Evolutionary conservation across 2,797 vertebrate species (phyloP).

Genomic region (Syndactyla subalaris): DNA sequence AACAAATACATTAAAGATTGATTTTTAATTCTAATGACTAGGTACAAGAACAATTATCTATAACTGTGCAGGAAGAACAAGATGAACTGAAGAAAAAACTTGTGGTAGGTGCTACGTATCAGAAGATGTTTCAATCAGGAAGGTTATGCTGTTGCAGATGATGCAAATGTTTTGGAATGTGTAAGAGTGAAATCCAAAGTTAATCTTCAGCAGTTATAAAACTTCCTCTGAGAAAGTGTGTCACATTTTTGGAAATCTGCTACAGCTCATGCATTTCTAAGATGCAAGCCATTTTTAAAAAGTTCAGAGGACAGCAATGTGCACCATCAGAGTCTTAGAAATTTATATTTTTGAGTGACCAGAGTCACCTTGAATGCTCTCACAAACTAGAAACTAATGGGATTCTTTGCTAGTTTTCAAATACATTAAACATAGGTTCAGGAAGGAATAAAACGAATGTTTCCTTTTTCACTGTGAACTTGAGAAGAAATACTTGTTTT

Average conservation of each 20-base stretch:
- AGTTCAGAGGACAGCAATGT: neutral
- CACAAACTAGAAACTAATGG: neutral
- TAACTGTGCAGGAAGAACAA: neutral
- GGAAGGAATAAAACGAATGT: neutral
- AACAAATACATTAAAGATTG: neutral
- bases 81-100: neutral
- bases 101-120: fast-evolving
- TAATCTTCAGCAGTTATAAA: neutral
- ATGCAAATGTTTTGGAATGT: neutral
- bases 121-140: neutral
- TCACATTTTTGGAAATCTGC: neutral
- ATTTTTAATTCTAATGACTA: neutral
- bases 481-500: neutral
- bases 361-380: neutral
- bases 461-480: neutral
- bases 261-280: neutral
- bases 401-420: neutral
- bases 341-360: neutral
- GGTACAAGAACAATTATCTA: neutral
- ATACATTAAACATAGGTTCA: neutral
- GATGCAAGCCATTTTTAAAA: neutral
- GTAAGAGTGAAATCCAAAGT: neutral
- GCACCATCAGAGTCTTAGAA: neutral
- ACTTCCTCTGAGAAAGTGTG: neutral
- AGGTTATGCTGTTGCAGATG: neutral